A percentile compares a stretch with the other conserved stretches of the same genome.
phyloP scores from a whole-genome alignment of 2,113 vertebrate genomes.

The Bubo bubo region DNA sequence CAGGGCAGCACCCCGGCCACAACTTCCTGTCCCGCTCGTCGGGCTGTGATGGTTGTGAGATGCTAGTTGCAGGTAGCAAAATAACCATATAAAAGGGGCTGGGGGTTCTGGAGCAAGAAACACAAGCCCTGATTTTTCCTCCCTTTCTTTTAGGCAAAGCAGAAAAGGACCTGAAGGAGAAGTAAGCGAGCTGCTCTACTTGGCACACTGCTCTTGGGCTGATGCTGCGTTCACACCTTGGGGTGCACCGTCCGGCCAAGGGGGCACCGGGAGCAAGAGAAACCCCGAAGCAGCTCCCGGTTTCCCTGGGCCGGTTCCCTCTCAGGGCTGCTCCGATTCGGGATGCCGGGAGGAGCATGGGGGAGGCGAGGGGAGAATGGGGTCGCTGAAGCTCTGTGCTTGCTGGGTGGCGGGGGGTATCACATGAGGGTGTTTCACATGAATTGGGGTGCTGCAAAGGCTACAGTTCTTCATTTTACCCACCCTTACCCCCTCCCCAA shows the following conservation, averaged over 20 bases:
- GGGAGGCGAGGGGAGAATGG: not conserved
- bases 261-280: not conserved
- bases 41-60: accelerated
- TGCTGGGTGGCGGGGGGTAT: not conserved
- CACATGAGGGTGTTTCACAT: not conserved
- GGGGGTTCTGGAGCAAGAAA: not conserved
- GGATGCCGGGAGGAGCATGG: accelerated
- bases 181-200: constrained; percentile 66
- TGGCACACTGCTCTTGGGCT: not conserved
- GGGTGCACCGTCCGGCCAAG: not conserved
- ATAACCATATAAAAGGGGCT: not conserved
- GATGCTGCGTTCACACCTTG: not conserved
- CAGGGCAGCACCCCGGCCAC: accelerated
- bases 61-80: not conserved
- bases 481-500: not conserved
- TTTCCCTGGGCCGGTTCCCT: accelerated
- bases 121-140: not conserved
- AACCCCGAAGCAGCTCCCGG: not conserved
- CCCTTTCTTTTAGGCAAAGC: constrained; percentile 67
- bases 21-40: not conserved
- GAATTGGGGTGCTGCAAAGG: not conserved
- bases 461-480: not conserved
- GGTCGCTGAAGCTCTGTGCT: not conserved
- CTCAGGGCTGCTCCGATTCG: accelerated
- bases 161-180: constrained; percentile 53